Evolutionary conservation across 2,888 invertebrate species (phyloP), one percentile per base, ranked within the genome.

Genomic region (Phengaris arion): DNA sequence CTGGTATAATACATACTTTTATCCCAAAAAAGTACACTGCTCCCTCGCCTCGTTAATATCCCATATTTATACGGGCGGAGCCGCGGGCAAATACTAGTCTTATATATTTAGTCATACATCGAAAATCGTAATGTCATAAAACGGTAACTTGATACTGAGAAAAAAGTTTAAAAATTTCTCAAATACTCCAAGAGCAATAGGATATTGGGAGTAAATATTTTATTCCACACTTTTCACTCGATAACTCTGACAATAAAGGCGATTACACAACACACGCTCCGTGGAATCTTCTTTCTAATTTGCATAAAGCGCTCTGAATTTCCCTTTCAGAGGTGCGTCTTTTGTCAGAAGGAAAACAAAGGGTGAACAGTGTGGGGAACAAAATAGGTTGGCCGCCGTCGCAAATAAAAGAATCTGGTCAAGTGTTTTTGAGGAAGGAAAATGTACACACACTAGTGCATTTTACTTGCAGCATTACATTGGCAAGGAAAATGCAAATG

Each of bases 321-420:
- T 87, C 86, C 86, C 86, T 86, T 86, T 82, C 83, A 86, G 87
- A 88, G 88, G 88, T 88, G 85, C 86, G 86, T 86, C 89, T 88
- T 87, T 88, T 88, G 87, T 89, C 84, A 84, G 82, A 84, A 84
- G 81, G 83, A 84, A 89, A 88, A 89, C 90, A 90, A 90, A 89
- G 85, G 84, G 82, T 35, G 2, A 2, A 35, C 35, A 83, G 80
- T 81, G 78, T 68, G 69, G 35, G 72, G 54, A 80, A 81, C 81
- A 79, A 81, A 78, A 78, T 35, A 77, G 79, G 74, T 74, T 69
- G 51, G 59, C 70, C 54, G 57, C 69, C 69, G 74, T 64, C 12
- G 46, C 68, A 75, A 74, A 69, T 57, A 55, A 74, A 76, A 74
- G 76, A 76, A 74, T 75, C 74, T 77, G 77, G 78, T 78, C 78